phyloP scores from a whole-genome alignment of 2,888 invertebrate genomes.

The Ischnus inquisitorius region DNA sequence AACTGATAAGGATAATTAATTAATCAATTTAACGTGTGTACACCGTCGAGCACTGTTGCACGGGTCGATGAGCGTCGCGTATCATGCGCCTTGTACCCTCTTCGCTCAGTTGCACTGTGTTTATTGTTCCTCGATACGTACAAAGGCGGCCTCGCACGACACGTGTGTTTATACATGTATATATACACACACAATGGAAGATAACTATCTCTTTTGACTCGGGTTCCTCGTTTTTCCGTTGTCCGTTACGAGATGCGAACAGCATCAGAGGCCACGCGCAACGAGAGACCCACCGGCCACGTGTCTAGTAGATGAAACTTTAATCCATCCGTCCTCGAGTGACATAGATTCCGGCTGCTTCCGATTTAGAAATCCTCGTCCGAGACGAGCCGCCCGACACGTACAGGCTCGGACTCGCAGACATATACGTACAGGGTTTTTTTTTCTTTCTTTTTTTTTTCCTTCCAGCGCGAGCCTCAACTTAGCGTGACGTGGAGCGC shows the following conservation, averaged over 20 bases:
- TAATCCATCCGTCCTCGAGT: constrained; percentile 61
- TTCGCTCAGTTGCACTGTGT: not conserved
- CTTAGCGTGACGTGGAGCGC: constrained; percentile 5
- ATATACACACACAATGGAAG: not conserved
- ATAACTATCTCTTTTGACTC: constrained; percentile 18
- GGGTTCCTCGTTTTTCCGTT: not conserved
- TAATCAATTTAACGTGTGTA: not conserved
- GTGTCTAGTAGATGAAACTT: constrained; percentile 56
- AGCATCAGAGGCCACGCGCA: constrained; percentile 40
- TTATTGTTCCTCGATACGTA: not conserved
- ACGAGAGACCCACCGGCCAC: constrained; percentile 27
- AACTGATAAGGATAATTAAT: constrained; percentile 6
- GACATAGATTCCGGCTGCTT: constrained; percentile 52
- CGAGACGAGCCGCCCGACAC: not conserved
- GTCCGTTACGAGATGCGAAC: constrained; percentile 15
- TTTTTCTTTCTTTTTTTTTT: constrained; percentile 1
- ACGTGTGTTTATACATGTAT: not conserved
- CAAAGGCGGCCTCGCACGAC: constrained; percentile 1
- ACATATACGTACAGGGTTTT: not conserved
- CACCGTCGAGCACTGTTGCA: not conserved
- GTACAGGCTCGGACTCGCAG: not conserved
- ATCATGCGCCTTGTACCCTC: not conserved
- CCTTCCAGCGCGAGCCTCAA: not conserved
- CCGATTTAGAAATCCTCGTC: constrained; percentile 57
- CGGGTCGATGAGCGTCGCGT: not conserved